A percentile compares a stretch with the other conserved stretches of the same genome.
Conservation (phyloP, 2,888 invertebrate genomes). For the Orthosia incerta region DNA sequence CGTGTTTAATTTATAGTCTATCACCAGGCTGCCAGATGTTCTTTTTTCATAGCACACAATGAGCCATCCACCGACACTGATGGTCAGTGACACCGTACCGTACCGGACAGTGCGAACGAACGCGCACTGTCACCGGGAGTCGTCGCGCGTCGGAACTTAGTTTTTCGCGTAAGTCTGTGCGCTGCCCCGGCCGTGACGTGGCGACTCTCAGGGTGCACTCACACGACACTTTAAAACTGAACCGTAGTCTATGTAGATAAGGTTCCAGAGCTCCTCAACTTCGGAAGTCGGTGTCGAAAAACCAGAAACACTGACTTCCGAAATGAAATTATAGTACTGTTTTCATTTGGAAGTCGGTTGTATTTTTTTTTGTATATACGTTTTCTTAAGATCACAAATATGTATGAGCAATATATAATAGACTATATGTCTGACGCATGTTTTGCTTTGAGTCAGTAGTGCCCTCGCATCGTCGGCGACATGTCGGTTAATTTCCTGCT, state of each 20-base stretch:
- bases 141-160: conserved; percentile 43
- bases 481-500: conserved; percentile 58
- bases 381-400: too few relatives aligned
- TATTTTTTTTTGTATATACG: too few relatives aligned
- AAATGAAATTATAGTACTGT: too few relatives aligned
- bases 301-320: too few relatives aligned
- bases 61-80: background rate
- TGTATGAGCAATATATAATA: too few relatives aligned
- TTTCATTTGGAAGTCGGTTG: too few relatives aligned
- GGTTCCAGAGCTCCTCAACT: background rate
- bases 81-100: conserved; percentile 4
- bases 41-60: background rate
- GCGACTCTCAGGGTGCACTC: background rate
- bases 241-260: too few relatives aligned
- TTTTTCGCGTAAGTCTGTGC: conserved; percentile 62
- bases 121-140: background rate
- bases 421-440: too few relatives aligned
- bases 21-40: background rate
- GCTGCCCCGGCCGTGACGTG: conserved; percentile 15
- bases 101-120: background rate
- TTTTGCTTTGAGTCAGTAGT: too few relatives aligned
- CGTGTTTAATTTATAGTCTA: background rate
- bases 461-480: background rate
- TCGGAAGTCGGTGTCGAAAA: too few relatives aligned
- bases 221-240: conserved; percentile 7